Conservation (phyloP, 2,888 invertebrate genomes). For the Microctonus hyperodae region DNA sequence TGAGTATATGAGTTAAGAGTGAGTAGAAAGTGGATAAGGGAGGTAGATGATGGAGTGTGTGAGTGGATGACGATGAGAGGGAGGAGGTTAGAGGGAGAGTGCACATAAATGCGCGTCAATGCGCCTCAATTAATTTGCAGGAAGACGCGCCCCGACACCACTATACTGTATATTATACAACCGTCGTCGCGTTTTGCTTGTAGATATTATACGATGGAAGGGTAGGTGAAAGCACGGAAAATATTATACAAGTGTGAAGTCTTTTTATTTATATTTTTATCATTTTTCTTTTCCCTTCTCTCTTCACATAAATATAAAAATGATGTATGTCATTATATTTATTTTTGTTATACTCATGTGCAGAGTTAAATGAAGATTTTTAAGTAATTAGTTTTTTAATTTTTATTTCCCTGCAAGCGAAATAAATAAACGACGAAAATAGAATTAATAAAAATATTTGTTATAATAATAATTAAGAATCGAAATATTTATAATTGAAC, state of each 20-base stretch:
- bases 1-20: not conserved
- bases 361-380: not conserved
- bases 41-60: constrained; percentile 4
- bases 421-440: not conserved
- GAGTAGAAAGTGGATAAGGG: not conserved
- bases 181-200: not conserved
- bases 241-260: constrained; percentile 4
- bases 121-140: constrained; percentile 53
- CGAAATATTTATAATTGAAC: no score
- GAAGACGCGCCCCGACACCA: constrained; percentile 36
- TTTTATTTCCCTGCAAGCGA: not conserved
- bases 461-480: no score
- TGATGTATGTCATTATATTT: not conserved
- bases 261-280: not conserved
- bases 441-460: no score
- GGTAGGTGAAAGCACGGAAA: constrained; percentile 1
- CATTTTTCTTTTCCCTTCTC: not conserved
- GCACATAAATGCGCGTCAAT: constrained; percentile 43
- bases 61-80: constrained; percentile 29
- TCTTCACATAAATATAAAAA: no score
- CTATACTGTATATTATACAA: not conserved
- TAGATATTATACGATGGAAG: not conserved
- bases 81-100: constrained; percentile 30
- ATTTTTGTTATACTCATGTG: not conserved
- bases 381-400: not conserved